phyloP scores from a whole-genome alignment of 2,888 invertebrate species.

The Cryptus armator region DNA sequence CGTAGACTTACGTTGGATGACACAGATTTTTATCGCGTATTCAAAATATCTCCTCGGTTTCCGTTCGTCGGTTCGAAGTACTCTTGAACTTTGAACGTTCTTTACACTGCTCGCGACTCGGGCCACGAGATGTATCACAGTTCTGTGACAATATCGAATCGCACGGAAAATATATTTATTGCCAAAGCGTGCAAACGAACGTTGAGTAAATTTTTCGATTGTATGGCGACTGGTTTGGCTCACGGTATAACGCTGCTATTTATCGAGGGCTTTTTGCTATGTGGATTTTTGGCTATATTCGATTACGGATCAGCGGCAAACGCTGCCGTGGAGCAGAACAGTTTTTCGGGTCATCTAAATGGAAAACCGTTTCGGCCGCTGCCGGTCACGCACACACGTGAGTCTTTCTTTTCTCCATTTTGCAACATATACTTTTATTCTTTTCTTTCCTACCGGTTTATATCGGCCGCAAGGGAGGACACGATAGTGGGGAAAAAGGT shows the following conservation, averaged over 20 bases:
- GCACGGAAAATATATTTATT: not conserved
- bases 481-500: slow-evolving; percentile 25
- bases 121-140: slow-evolving; percentile 1
- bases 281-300: slow-evolving; percentile 84
- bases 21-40: slow-evolving; percentile 71
- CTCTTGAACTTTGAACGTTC: not conserved
- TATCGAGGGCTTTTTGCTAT: slow-evolving; percentile 83
- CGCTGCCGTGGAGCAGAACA: slow-evolving; percentile 83
- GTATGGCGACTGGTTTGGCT: slow-evolving; percentile 71
- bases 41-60: slow-evolving; percentile 66
- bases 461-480: slow-evolving; percentile 40
- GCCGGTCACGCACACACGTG: slow-evolving; percentile 79
- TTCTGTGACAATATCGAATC: not conserved
- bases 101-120: slow-evolving; percentile 2
- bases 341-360: slow-evolving; percentile 80
- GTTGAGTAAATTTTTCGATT: not conserved
- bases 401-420: slow-evolving; percentile 71
- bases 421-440: slow-evolving; percentile 16
- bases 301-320: slow-evolving; percentile 85
- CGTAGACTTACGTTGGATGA: slow-evolving; percentile 3
- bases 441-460: slow-evolving; percentile 21
- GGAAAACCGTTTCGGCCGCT: slow-evolving; percentile 76
- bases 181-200: not conserved
- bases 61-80: not conserved
- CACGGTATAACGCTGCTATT: slow-evolving; percentile 81